Base-by-base conservation (phyloP, 2,797 vertebrate genomes). In the Periparus ater region DNA sequence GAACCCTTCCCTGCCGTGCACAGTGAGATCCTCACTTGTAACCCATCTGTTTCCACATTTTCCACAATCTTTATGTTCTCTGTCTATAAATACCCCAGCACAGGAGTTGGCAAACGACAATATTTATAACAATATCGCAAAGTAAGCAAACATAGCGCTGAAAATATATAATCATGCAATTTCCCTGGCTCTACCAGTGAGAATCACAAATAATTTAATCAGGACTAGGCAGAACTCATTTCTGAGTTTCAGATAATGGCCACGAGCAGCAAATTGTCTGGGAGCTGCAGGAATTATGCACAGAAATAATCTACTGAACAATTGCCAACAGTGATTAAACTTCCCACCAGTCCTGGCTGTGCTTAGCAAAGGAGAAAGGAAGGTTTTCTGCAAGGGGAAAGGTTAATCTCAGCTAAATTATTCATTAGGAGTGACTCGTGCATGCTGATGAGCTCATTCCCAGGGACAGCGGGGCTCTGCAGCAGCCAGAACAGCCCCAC, bases 71-170 rank as follows among this genome's bases (percentile, higher is more conserved):
- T 91, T 89, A 61, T 22, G n/a, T 80, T 95, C 66, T 53, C 57
- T 54, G 65, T 26, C 75, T 91, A 94, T 71, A 89, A 96, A 93
- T 71, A 85, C 4, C 61, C 42, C 84, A 61, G 58, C 79, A 79
- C 55, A 82, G 86, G 84, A 92, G 72, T 0, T 89, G 77, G 74
- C 78, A 51, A 89, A 85, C 34, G 9, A 5, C 74, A 88, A 8
- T 47, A 93, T 85, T 95, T 83, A 6, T 71, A 88, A 71, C 74
- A 80, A 77, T 75, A 71, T 54, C 50, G 18, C 71, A 83, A 21
- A 96, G 75, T 77, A 94, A 95, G 86, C 93, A 96, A 95, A 92
- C 84, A 88, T 17, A 57, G 65, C 85, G 45, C 17, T 63, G 58
- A 47, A 70, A 92, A 50, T 89, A 42, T 9, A 68, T 44, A 87